phyloP scores from a whole-genome alignment of 2,113 vertebrate genomes.

The Hemiscyllium ocellatum region DNA sequence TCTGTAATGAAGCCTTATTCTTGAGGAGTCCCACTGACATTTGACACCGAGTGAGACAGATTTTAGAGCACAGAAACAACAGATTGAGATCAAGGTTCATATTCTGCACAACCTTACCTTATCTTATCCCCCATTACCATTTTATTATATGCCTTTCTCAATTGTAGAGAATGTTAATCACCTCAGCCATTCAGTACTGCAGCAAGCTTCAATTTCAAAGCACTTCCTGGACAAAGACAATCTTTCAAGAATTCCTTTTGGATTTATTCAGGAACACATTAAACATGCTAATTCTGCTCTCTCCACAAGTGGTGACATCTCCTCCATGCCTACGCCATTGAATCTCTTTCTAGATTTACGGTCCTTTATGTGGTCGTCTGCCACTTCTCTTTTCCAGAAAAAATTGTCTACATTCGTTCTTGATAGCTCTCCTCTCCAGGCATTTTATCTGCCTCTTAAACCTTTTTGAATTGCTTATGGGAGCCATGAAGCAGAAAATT shows the following conservation, averaged over 20 bases:
- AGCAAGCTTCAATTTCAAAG: background rate
- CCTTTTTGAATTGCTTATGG: background rate
- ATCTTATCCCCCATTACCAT: background rate
- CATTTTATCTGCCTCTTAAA: background rate
- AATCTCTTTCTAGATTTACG: background rate
- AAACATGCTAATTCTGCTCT: background rate
- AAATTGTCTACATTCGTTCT: background rate
- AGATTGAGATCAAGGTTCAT: background rate
- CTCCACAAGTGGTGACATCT: background rate
- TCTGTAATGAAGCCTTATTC: background rate
- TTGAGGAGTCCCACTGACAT: background rate
- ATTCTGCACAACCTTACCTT: background rate
- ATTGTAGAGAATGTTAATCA: too few relatives aligned
- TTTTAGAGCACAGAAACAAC: background rate
- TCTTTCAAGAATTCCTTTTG: background rate
- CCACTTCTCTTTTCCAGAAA: background rate
- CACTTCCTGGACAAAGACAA: background rate
- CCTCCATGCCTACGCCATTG: background rate
- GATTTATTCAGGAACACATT: background rate
- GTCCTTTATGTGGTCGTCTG: background rate
- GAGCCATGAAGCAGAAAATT: too few relatives aligned
- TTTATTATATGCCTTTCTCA: background rate
- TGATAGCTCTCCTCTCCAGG: background rate
- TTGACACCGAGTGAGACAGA: background rate
- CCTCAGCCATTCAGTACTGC: background rate